These are phyloP conservation scores for Amphiprion percula DNA, from an alignment of 2,113 vertebrate species.

Conservation along the genomic window DNA sequence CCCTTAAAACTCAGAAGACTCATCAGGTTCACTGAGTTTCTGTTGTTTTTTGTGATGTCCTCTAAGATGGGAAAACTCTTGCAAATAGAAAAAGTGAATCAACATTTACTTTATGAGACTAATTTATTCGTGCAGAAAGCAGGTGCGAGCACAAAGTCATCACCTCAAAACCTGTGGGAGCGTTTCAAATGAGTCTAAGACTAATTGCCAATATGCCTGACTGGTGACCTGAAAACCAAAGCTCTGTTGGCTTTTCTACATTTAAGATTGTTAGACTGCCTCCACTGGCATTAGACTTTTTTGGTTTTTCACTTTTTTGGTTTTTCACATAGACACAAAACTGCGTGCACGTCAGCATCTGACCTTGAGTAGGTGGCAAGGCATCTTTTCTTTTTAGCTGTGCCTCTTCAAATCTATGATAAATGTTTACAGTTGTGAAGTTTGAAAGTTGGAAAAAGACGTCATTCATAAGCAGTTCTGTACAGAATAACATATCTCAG, in stretches of 20 bases:
- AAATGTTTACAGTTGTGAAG: neutral
- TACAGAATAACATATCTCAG: neutral
- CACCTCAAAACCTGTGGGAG: conserved; percentile 36
- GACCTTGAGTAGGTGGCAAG: neutral
- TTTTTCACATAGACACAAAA: neutral
- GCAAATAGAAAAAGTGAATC: neutral
- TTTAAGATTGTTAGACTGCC: neutral
- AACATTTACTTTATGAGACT: conserved; percentile 40
- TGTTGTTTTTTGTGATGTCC: neutral
- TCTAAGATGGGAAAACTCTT: neutral
- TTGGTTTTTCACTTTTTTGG: neutral
- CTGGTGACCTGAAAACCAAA: conserved; percentile 42
- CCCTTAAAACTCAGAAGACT: neutral
- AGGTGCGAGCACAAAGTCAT: conserved; percentile 49
- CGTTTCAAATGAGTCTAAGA: conserved; percentile 30
- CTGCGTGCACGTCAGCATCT: neutral
- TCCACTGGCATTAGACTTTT: neutral
- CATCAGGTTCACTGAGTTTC: neutral
- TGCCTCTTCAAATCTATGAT: neutral
- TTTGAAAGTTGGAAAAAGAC: neutral
- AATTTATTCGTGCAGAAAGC: conserved; percentile 39
- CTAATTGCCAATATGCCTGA: conserved; percentile 62
- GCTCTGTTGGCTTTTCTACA: neutral
- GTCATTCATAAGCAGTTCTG: no score
- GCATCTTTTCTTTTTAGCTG: neutral